Evolutionary conservation across 1,140 invertebrate species (phyloP), one percentile per base, ranked within the genome.

Genomic region (Atta colombica): DNA sequence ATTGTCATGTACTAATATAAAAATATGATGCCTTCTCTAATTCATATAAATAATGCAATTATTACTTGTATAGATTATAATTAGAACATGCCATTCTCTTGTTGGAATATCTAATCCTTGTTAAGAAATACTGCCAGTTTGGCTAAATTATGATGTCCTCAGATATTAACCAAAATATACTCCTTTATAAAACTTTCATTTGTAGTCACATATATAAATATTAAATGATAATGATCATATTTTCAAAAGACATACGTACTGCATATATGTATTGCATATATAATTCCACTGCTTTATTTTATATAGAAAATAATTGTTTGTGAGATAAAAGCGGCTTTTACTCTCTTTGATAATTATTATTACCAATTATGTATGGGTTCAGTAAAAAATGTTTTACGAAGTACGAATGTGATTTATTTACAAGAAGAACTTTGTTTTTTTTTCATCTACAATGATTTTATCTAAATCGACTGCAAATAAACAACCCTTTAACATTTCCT

Each of bases 361-460:
- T 31, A 55, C 39, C n/a, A 28, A 68, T 85, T 66, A 88, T 39
- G 77, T 55, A 28, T 63, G 53, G 60, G 68, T 81, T 86, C 69
- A 78, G 63, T 28, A 66, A 61, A 81, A 45, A 65, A 88, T 45
- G 71, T 58, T 81, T 60, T 86, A 63, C 65, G 39, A 85, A 84
- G 87, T 90, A 78, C 72, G 77, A 86, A 90, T 86, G 72, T 86
- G 82, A 84, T 92, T 91, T 93, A 92, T 90, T 91, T 91, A 88
- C 78, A 90, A 90, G 31, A 91, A 85, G 87, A 84, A 88, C 55
- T 86, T 90, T 84, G 60, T 58, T 80, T 85, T 72, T 58, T 78
- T 77, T 25, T 78, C 61, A 58, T 18, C n/a, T 90, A 84, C 25
- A 78, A 61, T 87, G 65, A 86, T 69, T 75, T 88, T 60, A 55